These are phyloP conservation scores for Lepus americanus DNA, from an alignment of 2,113 vertebrate genomes.

Conservation along the genomic window DNA sequence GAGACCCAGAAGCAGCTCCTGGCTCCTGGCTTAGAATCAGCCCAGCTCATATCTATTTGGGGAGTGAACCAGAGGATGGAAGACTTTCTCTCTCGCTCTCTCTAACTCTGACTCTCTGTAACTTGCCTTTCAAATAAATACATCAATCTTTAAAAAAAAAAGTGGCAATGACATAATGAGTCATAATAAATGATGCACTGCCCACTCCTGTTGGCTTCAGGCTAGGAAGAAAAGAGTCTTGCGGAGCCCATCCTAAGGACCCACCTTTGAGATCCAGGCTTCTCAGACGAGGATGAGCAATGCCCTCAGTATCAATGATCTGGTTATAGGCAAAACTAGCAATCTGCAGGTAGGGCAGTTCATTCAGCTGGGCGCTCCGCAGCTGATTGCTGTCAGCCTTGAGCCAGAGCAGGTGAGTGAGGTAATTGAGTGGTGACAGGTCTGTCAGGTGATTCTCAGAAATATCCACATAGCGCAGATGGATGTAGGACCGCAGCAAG, in stretches of 20 bases:
- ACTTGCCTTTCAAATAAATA: too few species aligned
- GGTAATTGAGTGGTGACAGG: constrained; percentile 90
- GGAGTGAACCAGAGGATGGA: too few species aligned
- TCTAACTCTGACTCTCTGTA: too few species aligned
- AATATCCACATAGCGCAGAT: constrained; percentile 95
- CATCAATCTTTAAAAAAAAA: too few species aligned
- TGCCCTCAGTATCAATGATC: constrained; percentile 89
- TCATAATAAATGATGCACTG: not conserved
- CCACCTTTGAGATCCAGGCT: constrained; percentile 93
- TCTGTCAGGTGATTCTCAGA: constrained; percentile 93
- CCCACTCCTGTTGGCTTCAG: not conserved
- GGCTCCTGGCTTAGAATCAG: too few species aligned
- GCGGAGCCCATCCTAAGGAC: constrained; percentile 12
- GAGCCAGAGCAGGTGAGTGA: constrained; percentile 95
- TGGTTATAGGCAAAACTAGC: constrained; percentile 92
- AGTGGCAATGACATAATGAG: too few species aligned
- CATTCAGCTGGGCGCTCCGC: constrained; percentile 86
- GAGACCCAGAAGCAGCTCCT: too few species aligned
- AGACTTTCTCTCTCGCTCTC: too few species aligned
- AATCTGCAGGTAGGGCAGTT: constrained; percentile 93
- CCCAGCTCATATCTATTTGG: too few species aligned
- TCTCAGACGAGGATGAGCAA: constrained; percentile 90
- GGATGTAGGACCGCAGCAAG: constrained; percentile 90
- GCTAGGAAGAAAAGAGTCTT: not conserved
- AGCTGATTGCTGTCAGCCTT: constrained; percentile 93